phyloP scores from a whole-genome alignment of 2,113 vertebrate species.

The Sinosuthora webbiana region DNA sequence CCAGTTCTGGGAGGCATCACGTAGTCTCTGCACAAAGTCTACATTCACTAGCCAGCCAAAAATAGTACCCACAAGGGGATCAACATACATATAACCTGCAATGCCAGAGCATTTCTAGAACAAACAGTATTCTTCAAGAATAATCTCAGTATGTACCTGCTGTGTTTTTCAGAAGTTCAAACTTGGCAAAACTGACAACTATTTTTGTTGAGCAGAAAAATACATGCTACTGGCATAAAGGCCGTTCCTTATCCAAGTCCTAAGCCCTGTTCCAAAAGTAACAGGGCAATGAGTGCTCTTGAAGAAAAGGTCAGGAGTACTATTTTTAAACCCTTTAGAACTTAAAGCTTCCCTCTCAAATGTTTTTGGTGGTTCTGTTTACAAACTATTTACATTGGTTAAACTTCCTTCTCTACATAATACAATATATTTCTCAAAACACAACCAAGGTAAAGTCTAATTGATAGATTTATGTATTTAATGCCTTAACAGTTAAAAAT shows the following conservation, averaged over 20 bases:
- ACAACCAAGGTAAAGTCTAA: neutral
- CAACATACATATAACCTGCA: neutral
- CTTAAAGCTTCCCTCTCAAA: constrained; percentile 51
- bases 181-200: neutral
- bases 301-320: constrained; percentile 51
- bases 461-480: neutral
- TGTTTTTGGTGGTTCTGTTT: neutral
- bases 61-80: neutral
- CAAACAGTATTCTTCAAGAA: neutral
- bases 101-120: neutral
- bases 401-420: neutral
- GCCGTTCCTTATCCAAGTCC: neutral
- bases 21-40: neutral
- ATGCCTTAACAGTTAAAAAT: neutral
- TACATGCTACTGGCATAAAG: neutral
- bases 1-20: neutral
- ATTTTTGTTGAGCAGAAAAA: neutral
- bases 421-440: neutral
- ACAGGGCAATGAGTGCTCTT: neutral
- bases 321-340: constrained; percentile 49
- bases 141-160: neutral
- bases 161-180: neutral
- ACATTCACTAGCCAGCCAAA: neutral
- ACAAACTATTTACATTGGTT: neutral
- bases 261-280: constrained; percentile 11